These are phyloP conservation scores for Esox masquinongy DNA, from an alignment of 2,797 vertebrate species.

Conservation along the genomic window DNA sequence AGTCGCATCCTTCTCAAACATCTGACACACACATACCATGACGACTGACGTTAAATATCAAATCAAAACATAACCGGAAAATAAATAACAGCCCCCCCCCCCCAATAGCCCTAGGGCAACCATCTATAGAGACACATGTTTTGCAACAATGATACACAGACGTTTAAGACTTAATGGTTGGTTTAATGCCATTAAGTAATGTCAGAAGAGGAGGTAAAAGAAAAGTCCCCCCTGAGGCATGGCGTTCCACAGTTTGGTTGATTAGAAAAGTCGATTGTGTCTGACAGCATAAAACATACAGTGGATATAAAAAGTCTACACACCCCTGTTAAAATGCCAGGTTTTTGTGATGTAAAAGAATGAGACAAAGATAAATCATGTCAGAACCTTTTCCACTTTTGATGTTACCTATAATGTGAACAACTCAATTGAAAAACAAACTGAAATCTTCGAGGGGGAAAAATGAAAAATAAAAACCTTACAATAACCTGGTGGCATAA, in stretches of 20 bases:
- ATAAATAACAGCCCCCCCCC: not conserved
- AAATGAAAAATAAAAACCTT: too few species aligned
- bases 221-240: constrained; percentile 39
- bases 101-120: not conserved
- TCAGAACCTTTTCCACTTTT: too few species aligned
- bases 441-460: too few species aligned
- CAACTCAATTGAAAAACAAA: too few species aligned
- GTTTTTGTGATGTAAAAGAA: too few species aligned
- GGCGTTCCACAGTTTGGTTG: constrained; percentile 64
- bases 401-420: too few species aligned
- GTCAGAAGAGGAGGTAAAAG: constrained; percentile 29
- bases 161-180: constrained; percentile 27
- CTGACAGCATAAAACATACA: constrained; percentile 53
- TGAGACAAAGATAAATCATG: too few species aligned
- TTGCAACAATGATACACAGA: constrained; percentile 35
- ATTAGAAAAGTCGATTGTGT: constrained; percentile 58
- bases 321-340: too few species aligned
- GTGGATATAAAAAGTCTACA: too few species aligned
- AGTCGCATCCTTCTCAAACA: not conserved
- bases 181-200: constrained; percentile 64
- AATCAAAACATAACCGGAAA: not conserved
- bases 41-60: not conserved
- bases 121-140: constrained; percentile 10
- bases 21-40: too few species aligned
- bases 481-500: too few species aligned